Conservation (phyloP, 1,140 invertebrate species). For the Hypsibius dujardini region DNA sequence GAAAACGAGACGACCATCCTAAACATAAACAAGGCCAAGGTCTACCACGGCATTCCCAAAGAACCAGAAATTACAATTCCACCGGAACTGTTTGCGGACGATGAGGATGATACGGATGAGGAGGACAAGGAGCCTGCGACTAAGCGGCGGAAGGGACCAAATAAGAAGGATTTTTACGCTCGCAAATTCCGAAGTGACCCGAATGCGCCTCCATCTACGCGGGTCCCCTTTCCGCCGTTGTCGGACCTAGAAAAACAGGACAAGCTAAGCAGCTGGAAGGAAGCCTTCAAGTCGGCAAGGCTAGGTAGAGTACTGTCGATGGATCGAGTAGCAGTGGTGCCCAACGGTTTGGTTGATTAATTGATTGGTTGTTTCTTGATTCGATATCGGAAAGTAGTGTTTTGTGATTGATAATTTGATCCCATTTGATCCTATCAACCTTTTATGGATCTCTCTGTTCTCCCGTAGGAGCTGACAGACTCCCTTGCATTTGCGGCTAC, state of each 20-base stretch:
- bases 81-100: conserved; percentile 47
- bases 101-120: conserved; percentile 42
- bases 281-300: conserved; percentile 63
- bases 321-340: too few relatives aligned
- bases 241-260: conserved; percentile 78
- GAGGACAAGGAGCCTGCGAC: conserved; percentile 37
- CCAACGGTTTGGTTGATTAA: too few relatives aligned
- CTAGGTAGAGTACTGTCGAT: too few relatives aligned
- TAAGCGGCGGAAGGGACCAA: conserved; percentile 70
- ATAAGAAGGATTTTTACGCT: conserved; percentile 77
- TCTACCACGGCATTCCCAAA: conserved; percentile 79
- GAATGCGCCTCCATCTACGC: conserved; percentile 71
- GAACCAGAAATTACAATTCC: conserved; percentile 65
- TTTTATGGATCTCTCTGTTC: too few relatives aligned
- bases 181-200: conserved; percentile 86
- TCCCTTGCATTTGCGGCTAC: conserved; percentile 91
- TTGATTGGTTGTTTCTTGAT: too few relatives aligned
- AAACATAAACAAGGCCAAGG: conserved; percentile 60
- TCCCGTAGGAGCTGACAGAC: conserved; percentile 48
- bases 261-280: conserved; percentile 65
- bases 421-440: too few relatives aligned
- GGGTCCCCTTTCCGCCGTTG: conserved; percentile 81
- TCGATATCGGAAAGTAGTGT: too few relatives aligned
- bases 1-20: background rate
- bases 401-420: too few relatives aligned